These are phyloP conservation scores for Haplochromis vanheusdeni DNA, from an alignment of 2,113 vertebrate genomes.

Conservation along the genomic window DNA sequence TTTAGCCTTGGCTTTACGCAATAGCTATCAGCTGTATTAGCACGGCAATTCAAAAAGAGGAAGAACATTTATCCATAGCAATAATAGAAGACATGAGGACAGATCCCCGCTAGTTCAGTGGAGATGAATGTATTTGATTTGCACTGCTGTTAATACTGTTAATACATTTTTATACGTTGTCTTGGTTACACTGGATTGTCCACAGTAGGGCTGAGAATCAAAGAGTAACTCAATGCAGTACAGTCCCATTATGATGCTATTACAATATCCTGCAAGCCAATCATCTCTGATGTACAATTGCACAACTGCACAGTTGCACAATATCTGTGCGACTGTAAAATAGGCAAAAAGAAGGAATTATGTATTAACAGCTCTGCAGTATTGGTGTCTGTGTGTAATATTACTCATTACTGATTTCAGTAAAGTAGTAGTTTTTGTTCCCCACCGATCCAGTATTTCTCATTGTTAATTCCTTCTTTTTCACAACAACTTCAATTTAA, in stretches of 20 bases:
- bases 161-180: background rate
- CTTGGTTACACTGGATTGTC: background rate
- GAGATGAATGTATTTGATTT: background rate
- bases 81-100: background rate
- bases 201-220: background rate
- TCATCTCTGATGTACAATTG: background rate
- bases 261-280: background rate
- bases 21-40: background rate
- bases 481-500: background rate
- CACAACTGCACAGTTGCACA: background rate
- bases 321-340: background rate
- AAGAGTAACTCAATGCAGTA: background rate
- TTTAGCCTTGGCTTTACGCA: background rate
- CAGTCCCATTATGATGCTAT: background rate
- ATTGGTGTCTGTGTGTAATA: background rate
- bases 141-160: background rate
- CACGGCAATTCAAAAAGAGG: background rate
- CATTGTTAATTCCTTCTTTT: background rate
- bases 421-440: background rate
- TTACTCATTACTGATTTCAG: background rate
- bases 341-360: background rate
- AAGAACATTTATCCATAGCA: accelerated
- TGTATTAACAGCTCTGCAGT: background rate
- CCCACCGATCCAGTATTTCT: accelerated
- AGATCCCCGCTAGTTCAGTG: accelerated